Evolutionary conservation across 2,888 invertebrate species (phyloP).

Genomic region (Spicauda simplicius): DNA sequence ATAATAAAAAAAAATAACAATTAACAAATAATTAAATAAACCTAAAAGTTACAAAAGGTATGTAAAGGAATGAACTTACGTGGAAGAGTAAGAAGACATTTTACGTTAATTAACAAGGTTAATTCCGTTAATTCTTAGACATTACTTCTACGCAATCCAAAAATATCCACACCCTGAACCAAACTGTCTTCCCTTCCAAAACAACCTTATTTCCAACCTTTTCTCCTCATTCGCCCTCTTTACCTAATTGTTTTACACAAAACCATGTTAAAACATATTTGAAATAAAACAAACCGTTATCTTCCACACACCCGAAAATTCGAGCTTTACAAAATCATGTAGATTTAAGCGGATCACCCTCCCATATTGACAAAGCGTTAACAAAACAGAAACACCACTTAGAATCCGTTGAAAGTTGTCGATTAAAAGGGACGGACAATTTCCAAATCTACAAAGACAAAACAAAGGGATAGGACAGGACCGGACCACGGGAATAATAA

Average conservation of each 20-base stretch:
- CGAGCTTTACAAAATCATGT: conserved; percentile 14
- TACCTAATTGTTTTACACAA: background rate
- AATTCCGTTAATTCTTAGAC: too few relatives aligned
- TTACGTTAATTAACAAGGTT: too few relatives aligned
- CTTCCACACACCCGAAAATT: background rate
- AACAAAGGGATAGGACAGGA: conserved; percentile 58
- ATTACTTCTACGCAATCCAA: too few relatives aligned
- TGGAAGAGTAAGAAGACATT: too few relatives aligned
- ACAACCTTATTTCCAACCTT: too few relatives aligned
- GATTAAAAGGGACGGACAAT: conserved; percentile 62
- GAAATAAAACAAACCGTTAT: conserved; percentile 3
- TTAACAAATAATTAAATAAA: too few relatives aligned
- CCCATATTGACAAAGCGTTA: conserved; percentile 41
- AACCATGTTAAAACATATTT: background rate
- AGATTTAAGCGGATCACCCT: conserved; percentile 27
- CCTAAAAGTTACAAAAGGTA: too few relatives aligned
- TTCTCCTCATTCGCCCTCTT: too few relatives aligned
- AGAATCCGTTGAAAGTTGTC: conserved; percentile 51
- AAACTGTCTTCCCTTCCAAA: too few relatives aligned
- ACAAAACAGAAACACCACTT: conserved; percentile 48
- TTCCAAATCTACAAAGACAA: conserved; percentile 64
- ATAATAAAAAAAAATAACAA: too few relatives aligned
- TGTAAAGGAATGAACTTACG: too few relatives aligned
- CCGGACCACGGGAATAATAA: conserved; percentile 63
- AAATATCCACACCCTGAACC: too few relatives aligned